phyloP scores from a whole-genome alignment of 2,113 vertebrate genomes.

The Naja naja region DNA sequence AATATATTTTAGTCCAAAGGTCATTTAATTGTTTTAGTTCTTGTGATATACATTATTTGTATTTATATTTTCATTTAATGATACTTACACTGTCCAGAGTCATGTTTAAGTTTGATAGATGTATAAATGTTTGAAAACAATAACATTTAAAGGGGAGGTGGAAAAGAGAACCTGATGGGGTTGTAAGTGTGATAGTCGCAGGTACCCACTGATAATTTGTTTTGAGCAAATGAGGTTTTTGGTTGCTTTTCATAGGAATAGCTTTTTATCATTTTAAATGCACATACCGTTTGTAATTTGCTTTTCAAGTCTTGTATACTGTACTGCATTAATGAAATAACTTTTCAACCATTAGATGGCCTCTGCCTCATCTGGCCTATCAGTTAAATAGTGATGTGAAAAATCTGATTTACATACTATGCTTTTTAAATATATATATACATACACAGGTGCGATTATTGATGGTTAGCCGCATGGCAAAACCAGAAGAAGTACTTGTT shows the following conservation, averaged over 20 bases:
- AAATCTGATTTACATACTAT: not conserved
- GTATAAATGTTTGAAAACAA: not conserved
- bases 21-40: not conserved
- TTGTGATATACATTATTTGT: not conserved
- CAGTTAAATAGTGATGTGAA: not conserved
- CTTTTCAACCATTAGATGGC: not conserved
- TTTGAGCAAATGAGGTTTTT: not conserved
- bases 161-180: not conserved
- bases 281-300: not conserved
- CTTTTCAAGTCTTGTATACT: not conserved
- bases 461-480: conserved; percentile 99
- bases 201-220: not conserved
- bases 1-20: not conserved
- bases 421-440: not conserved
- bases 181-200: not conserved
- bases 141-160: not conserved
- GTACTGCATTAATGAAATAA: not conserved
- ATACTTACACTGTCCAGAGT: not conserved
- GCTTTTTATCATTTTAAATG: not conserved
- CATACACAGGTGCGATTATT: conserved; percentile 86
- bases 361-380: not conserved
- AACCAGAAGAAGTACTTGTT: conserved; percentile 96
- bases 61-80: not conserved
- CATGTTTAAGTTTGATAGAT: not conserved
- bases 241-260: not conserved